A percentile compares a stretch with the other conserved stretches of the same genome.
Conservation (phyloP, 2,797 vertebrate genomes). For the Anomalospiza imberbis region DNA sequence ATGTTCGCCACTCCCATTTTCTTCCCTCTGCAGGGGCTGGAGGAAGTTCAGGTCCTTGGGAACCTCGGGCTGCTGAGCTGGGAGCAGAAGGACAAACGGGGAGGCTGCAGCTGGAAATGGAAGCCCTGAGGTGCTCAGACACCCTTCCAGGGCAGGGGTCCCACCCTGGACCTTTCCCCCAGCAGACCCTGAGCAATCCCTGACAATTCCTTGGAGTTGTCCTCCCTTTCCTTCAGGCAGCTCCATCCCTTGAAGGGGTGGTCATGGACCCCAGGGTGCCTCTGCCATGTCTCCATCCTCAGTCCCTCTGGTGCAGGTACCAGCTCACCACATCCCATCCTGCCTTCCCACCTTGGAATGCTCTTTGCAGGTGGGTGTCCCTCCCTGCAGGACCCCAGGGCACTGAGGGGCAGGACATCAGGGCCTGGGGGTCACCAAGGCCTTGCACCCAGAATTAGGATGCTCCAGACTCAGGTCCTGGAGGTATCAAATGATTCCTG, state of each 20-base stretch:
- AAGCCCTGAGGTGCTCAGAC: neutral
- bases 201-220: neutral
- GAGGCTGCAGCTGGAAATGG: neutral
- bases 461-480: neutral
- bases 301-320: neutral
- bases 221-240: neutral
- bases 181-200: neutral
- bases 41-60: neutral
- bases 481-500: accelerated
- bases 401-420: accelerated
- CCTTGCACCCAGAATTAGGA: neutral
- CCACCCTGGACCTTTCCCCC: neutral
- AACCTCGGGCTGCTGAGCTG: neutral
- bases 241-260: neutral
- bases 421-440: neutral
- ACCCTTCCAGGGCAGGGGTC: neutral
- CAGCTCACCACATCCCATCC: accelerated
- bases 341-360: neutral
- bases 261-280: accelerated
- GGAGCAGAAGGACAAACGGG: neutral
- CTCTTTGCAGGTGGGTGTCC: accelerated
- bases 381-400: neutral
- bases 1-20: neutral
- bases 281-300: accelerated
- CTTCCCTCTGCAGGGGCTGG: neutral